phyloP scores from a whole-genome alignment of 2,113 vertebrate species.

The Xenus cinereus region DNA sequence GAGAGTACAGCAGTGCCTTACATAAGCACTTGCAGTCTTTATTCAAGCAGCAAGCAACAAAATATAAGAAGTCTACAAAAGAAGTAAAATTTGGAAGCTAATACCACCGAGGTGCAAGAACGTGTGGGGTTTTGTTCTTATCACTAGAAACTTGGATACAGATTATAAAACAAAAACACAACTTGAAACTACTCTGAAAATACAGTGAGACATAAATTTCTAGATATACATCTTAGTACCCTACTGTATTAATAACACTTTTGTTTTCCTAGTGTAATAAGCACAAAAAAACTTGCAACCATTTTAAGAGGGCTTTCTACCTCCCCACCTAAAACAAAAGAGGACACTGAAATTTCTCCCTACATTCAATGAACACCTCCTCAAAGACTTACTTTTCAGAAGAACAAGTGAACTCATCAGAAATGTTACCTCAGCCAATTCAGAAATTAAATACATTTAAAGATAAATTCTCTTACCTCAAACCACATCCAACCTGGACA shows the following conservation, averaged over 20 bases:
- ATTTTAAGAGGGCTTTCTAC: background rate
- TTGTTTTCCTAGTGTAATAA: background rate
- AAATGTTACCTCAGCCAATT: rapidly evolving
- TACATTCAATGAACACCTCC: rapidly evolving
- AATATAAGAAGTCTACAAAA: rapidly evolving
- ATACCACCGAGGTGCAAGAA: background rate
- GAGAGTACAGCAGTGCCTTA: background rate
- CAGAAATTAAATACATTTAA: rapidly evolving
- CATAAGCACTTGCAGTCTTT: background rate
- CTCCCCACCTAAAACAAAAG: background rate
- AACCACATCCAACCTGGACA: rapidly evolving
- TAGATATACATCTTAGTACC: background rate
- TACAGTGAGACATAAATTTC: background rate
- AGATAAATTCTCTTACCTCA: background rate
- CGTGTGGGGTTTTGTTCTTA: rapidly evolving
- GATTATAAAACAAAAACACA: background rate
- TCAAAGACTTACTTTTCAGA: background rate
- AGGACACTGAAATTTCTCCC: background rate
- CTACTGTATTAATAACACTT: background rate
- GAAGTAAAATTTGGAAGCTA: background rate
- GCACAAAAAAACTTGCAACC: background rate
- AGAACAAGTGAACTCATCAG: background rate
- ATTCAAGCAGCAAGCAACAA: background rate
- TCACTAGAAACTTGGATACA: background rate
- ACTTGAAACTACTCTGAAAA: background rate